Evolutionary conservation across 53 echinoderm and acorn worm genomes (phyloP), one percentile per base, ranked within the genome.

Genomic region (Apostichopus leukothele): DNA sequence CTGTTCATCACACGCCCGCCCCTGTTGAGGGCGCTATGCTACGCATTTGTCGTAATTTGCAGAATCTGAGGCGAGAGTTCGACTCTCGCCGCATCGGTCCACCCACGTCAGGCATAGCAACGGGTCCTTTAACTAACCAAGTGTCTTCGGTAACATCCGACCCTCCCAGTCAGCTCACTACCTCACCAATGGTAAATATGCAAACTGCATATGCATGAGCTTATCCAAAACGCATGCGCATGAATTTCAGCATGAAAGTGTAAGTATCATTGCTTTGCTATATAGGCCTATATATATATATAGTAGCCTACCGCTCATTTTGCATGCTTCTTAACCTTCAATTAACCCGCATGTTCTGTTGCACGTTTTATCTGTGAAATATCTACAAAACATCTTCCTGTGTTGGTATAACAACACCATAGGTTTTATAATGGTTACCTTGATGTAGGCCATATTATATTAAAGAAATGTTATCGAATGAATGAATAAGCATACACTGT

Each of bases 1-100:
- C 93, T 78, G 88, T 90, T 59, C 96, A 96, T 79, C 96, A 96
- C 77, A 93, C 96, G 67, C 96, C 96, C 71, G 96, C 96, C 22
- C 96, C 96, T 60, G 96, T 96, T 60, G 96, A 96, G 93, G 96
- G 96, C 90, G 96, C 96, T 86, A 96, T 96, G 96, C 92, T 96
- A 53, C 93, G 96, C 73, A 96, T 96, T 90, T 96, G 96, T 90
- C 91, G 96, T 50, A 96, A 96, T 85, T 88, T 96, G 92, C 96
- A 96, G 93, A 96, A 96, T 86, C 90, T 93, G 89, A 89, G 93
- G 25, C 92, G 96, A 88, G 96, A 95, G 77, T 95, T 95, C 84
- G 96, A 95, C 93, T 93, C 96, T 92, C 92, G 96, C 74, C 92
- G 92, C 76, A 57, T 95, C 76, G 93, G 96, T 77, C 90, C 90